Conservation (phyloP, 2,888 invertebrate species). For the Aelia acuminata region DNA sequence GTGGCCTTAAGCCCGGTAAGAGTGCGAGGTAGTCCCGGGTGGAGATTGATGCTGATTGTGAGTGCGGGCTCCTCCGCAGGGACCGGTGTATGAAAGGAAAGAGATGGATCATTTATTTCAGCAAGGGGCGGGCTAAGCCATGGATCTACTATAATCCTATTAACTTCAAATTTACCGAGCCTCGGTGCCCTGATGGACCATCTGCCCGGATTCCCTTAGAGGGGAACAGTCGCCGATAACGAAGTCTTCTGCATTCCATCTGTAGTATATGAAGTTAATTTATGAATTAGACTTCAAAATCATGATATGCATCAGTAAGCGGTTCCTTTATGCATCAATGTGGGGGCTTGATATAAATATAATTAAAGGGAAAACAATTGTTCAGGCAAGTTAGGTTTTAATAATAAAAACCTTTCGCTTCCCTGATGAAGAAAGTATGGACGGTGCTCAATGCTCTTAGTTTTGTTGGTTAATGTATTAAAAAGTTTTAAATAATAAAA, state of each 20-base stretch:
- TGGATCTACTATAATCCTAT: slow-evolving; percentile 43
- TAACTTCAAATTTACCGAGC: slow-evolving; percentile 6
- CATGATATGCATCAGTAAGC: not conserved
- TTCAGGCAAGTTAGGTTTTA: too few relatives aligned
- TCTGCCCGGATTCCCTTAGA: not conserved
- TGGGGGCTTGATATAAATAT: too few relatives aligned
- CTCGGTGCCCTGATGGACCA: slow-evolving; percentile 24
- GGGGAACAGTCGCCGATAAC: not conserved
- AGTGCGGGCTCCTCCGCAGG: not conserved
- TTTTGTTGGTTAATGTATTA: too few relatives aligned
- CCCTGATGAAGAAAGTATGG: too few relatives aligned
- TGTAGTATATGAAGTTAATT: not conserved
- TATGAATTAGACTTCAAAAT: not conserved
- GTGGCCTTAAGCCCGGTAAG: not conserved
- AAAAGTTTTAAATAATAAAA: too few relatives aligned
- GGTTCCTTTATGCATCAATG: too few relatives aligned
- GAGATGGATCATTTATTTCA: slow-evolving; percentile 47
- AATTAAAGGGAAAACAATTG: too few relatives aligned
- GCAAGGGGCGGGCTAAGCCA: slow-evolving; percentile 32
- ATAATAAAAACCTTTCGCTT: too few relatives aligned
- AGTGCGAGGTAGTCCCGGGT: not conserved
- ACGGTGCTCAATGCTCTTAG: too few relatives aligned
- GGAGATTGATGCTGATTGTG: slow-evolving; percentile 38
- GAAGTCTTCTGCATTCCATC: not conserved
- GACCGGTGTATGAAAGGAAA: slow-evolving; percentile 38